Conservation (phyloP, 2,113 vertebrate genomes). For the Microcebus ravelobensis region DNA sequence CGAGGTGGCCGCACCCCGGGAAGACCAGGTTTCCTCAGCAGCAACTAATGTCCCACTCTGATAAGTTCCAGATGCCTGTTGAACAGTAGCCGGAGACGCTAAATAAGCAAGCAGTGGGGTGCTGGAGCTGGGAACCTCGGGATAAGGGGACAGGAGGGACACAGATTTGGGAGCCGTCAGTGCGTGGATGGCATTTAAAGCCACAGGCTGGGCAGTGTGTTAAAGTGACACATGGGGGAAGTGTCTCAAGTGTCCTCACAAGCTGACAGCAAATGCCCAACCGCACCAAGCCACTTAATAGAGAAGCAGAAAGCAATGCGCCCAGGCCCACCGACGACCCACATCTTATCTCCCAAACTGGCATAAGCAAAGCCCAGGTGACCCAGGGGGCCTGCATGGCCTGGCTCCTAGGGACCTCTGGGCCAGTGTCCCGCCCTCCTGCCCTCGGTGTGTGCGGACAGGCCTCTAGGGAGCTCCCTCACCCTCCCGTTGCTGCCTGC, state of each 20-base stretch:
- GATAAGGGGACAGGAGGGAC: not conserved
- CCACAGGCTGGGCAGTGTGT: not conserved
- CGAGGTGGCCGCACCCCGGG: fast-evolving
- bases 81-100: not conserved
- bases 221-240: not conserved
- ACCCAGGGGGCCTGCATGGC: fast-evolving
- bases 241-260: not conserved
- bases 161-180: not conserved
- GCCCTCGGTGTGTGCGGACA: too few relatives aligned
- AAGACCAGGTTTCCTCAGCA: not conserved
- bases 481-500: not conserved
- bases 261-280: not conserved
- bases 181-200: not conserved
- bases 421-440: not conserved
- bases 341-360: too few relatives aligned
- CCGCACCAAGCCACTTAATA: not conserved
- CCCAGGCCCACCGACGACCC: not conserved
- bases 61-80: not conserved
- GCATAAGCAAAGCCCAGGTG: too few relatives aligned
- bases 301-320: not conserved
- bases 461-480: not conserved
- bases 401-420: too few relatives aligned
- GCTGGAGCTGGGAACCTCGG: not conserved
- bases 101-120: not conserved
- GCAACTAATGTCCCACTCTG: fast-evolving